These are phyloP conservation scores for Sminthopsis crassicaudata DNA, from an alignment of 2,113 vertebrate genomes.

Conservation along the genomic window DNA sequence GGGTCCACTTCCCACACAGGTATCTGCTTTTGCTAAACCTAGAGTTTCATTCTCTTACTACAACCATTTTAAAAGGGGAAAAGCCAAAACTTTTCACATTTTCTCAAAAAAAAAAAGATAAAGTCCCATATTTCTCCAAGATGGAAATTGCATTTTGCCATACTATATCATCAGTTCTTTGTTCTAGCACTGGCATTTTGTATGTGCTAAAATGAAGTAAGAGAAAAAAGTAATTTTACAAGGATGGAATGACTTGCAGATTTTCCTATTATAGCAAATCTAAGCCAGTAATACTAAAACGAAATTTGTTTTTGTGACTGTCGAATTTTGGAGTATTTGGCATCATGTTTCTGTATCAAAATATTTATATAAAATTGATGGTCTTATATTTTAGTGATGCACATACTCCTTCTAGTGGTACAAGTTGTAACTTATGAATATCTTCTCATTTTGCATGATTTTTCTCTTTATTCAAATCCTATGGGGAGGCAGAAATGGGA, in stretches of 20 bases:
- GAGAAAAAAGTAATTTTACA: slow-evolving; percentile 15
- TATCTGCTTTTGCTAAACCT: slow-evolving; percentile 44
- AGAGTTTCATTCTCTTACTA: slow-evolving; percentile 52
- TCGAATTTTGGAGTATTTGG: slow-evolving; percentile 61
- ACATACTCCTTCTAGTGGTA: not conserved
- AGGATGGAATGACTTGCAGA: slow-evolving; percentile 66
- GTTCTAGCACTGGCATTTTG: slow-evolving; percentile 56
- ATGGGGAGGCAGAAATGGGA: not conserved
- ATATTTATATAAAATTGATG: not conserved
- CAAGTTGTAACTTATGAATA: not conserved
- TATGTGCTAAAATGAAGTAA: slow-evolving; percentile 51
- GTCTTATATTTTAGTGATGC: not conserved
- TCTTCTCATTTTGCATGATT: not conserved
- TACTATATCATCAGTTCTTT: slow-evolving; percentile 59
- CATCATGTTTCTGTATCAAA: slow-evolving; percentile 51
- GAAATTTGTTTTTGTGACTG: slow-evolving; percentile 64
- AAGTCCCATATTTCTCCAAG: not conserved
- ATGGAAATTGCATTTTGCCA: slow-evolving; percentile 37
- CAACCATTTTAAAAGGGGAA: slow-evolving; percentile 66
- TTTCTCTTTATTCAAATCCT: not conserved
- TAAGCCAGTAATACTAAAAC: slow-evolving; percentile 68
- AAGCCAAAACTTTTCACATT: slow-evolving; percentile 38
- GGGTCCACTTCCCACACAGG: slow-evolving; percentile 12
- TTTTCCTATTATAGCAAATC: slow-evolving; percentile 67
- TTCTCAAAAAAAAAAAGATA: slow-evolving; percentile 67